Conservation (phyloP, 2,888 invertebrate genomes). For the Cenopis cana region DNA sequence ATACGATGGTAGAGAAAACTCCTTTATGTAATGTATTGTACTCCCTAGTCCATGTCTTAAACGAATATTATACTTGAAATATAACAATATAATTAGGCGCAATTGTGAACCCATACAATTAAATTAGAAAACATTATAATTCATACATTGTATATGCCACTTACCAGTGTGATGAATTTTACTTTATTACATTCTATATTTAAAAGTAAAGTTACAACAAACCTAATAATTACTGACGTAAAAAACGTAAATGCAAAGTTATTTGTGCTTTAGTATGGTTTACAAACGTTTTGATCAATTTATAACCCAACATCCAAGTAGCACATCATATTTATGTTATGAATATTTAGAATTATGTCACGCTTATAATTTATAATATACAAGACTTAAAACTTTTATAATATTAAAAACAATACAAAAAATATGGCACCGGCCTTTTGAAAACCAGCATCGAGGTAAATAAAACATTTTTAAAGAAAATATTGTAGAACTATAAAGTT, state of each 20-base stretch:
- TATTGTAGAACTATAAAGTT: constrained; percentile 22
- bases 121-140: not conserved
- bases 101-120: not conserved
- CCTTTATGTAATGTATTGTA: not conserved
- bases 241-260: constrained; percentile 49
- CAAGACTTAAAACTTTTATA: constrained; percentile 31
- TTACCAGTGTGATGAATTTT: constrained; percentile 22
- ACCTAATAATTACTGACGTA: constrained; percentile 5
- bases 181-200: not conserved
- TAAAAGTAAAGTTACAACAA: constrained; percentile 2
- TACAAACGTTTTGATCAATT: constrained; percentile 12
- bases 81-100: constrained; percentile 27
- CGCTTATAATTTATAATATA: constrained; percentile 33
- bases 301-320: constrained; percentile 14
- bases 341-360: constrained; percentile 36
- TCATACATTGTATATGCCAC: not conserved
- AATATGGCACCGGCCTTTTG: constrained; percentile 38
- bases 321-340: not conserved
- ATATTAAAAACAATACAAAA: constrained; percentile 39
- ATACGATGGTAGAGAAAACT: not conserved
- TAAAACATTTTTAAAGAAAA: constrained; percentile 24
- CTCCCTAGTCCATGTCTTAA: constrained; percentile 3
- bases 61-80: constrained; percentile 18
- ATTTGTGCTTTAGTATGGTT: constrained; percentile 31
- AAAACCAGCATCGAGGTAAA: constrained; percentile 40